A percentile compares a stretch with the other conserved stretches of the same genome.
phyloP scores from a whole-genome alignment of 2,113 vertebrate species.

The Notarius lentiginosus region DNA sequence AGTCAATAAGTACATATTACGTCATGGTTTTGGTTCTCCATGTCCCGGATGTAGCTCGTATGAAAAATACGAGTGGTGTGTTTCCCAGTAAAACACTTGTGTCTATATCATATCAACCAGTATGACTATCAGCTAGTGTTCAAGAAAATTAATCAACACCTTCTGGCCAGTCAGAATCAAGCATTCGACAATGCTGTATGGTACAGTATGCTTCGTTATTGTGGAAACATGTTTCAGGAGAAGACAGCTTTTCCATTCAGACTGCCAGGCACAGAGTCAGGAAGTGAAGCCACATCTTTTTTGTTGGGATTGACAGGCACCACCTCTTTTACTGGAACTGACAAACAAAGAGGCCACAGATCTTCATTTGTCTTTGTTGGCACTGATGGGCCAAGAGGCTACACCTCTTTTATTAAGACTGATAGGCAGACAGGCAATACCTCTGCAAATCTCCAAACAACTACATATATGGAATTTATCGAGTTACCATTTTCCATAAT shows the following conservation, averaged over 20 bases:
- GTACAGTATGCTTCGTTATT: background rate
- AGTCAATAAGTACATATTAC: no score
- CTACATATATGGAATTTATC: background rate
- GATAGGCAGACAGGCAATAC: background rate
- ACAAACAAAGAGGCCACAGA: background rate
- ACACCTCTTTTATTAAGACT: background rate
- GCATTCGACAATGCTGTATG: background rate
- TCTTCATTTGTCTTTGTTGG: background rate
- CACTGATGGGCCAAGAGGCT: background rate
- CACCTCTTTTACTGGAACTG: background rate
- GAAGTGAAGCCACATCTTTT: background rate
- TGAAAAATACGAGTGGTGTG: no score
- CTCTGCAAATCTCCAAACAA: background rate
- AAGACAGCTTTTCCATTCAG: background rate
- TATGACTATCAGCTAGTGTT: background rate
- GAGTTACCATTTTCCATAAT: background rate
- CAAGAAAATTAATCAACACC: background rate
- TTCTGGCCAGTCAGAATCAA: background rate
- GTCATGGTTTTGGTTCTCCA: no score
- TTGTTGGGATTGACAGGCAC: background rate
- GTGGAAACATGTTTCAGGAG: background rate
- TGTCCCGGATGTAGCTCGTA: no score
- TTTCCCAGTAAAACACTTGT: no score
- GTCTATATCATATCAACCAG: background rate
- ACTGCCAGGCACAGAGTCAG: background rate